Conservation (phyloP, 2,113 vertebrate genomes). For the Ameiurus melas region DNA sequence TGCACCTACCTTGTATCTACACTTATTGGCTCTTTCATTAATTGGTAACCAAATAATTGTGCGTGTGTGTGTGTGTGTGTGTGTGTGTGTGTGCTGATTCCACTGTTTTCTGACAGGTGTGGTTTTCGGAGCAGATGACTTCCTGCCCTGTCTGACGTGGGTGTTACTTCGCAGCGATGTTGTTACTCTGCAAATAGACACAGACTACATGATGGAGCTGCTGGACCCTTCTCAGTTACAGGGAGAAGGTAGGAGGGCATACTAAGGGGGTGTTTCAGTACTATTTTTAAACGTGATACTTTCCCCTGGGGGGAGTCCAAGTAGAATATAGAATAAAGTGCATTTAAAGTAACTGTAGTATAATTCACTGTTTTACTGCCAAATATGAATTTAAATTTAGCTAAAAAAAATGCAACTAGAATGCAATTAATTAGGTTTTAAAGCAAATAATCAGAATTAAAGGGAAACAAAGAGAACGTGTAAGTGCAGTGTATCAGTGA, state of each 20-base stretch:
- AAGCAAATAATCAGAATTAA: background rate
- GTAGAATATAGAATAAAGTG: background rate
- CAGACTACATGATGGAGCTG: conserved; percentile 91
- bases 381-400: background rate
- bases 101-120: conserved; percentile 61
- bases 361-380: background rate
- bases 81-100: background rate
- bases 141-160: conserved; percentile 85
- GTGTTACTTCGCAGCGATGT: conserved; percentile 80
- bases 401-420: background rate
- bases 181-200: conserved; percentile 79
- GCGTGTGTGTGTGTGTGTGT: background rate
- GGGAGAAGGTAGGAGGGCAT: conserved; percentile 77
- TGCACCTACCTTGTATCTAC: background rate
- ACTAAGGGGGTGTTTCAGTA: background rate
- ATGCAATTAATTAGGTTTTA: background rate
- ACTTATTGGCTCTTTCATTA: background rate
- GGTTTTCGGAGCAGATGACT: conserved; percentile 84
- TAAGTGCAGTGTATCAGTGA: background rate
- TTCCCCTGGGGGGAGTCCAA: background rate
- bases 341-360: background rate
- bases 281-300: background rate
- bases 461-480: background rate
- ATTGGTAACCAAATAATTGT: background rate
- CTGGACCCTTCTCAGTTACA: conserved; percentile 82